These are phyloP conservation scores for Melanerpes aurifrons DNA, from an alignment of 2,113 vertebrate species.

Conservation along the genomic window DNA sequence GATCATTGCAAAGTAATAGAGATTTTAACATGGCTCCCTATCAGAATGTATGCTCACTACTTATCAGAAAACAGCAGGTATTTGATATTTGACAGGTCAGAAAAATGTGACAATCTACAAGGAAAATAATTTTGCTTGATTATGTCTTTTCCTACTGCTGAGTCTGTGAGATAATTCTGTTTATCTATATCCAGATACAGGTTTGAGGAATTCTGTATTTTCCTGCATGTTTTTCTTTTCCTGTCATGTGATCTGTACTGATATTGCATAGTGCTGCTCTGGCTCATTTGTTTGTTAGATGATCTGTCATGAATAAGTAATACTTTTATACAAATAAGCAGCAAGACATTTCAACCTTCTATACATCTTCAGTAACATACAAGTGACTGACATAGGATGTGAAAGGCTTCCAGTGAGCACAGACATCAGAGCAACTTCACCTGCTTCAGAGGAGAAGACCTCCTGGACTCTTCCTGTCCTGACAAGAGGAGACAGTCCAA, in stretches of 20 bases:
- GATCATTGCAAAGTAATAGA: constrained; percentile 21
- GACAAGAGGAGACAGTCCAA: neutral
- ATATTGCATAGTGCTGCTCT: neutral
- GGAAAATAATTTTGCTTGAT: constrained; percentile 33
- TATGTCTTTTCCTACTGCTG: neutral
- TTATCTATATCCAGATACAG: neutral
- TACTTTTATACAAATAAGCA: neutral
- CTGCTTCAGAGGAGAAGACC: neutral
- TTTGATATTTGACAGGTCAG: constrained; percentile 38
- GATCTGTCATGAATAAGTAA: neutral
- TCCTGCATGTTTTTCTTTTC: neutral
- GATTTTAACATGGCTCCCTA: neutral
- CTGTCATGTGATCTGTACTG: neutral
- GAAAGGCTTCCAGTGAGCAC: neutral
- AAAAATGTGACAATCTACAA: constrained; percentile 9
- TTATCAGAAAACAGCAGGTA: constrained; percentile 45
- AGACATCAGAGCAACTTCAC: neutral
- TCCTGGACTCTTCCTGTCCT: neutral
- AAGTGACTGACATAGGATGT: rapidly evolving
- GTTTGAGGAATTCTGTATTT: neutral
- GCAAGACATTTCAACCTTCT: neutral
- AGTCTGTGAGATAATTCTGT: neutral
- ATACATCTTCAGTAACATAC: neutral
- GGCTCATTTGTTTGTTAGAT: neutral
- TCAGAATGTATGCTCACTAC: neutral